Base-by-base conservation (phyloP, 2,888 invertebrate genomes). In the Polyommatus icarus region DNA sequence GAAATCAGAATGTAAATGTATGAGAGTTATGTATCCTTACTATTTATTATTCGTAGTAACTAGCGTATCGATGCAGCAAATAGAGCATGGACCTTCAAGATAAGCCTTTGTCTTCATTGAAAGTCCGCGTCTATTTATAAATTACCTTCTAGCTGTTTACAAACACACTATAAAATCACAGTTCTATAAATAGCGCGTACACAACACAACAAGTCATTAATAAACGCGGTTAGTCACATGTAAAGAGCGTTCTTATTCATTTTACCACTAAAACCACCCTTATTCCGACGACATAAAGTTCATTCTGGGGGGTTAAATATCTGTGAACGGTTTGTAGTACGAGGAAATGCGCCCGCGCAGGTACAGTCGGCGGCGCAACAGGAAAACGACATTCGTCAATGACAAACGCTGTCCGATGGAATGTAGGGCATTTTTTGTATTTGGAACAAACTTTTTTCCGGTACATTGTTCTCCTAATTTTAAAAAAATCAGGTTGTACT, bases 151-250 rank as follows among this genome's bases (percentile, higher is more conserved):
- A 78, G 78, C 80, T 81, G 81, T 82, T 82, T 82, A 82, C 79
- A 80, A 81, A 81, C 80, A 81, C 80, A 80, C 61, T 67, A 80
- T 78, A 78, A 71, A 78, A 80, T 79, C 79, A 77, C 78, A 71
- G 36, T 24, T 79, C 81, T 82, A 82, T 81, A 81, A 80, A 82
- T 82, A 82, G 80, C 79, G 73, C 76, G 79, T 79, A 79, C 80
- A 78, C 80, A 80, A 79, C 80, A 78, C 80, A 80, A 79, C 79
- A 75, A 78, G 80, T 81, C 80, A 81, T 82, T 83, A 78, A 79
- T 79, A 80, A 79, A 79, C 76, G 79, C 79, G 78, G 81, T 83
- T 82, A 83, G 79, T 82, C 83, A 82, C 80, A 79, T 78, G 79
- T 54, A 54, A 54, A 18, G 54, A 54, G 15, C 18, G 54, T 54